Evolutionary conservation across 2,888 invertebrate genomes (phyloP), one percentile per base, ranked within the genome.

Genomic region (Drosophila emarginata): DNA sequence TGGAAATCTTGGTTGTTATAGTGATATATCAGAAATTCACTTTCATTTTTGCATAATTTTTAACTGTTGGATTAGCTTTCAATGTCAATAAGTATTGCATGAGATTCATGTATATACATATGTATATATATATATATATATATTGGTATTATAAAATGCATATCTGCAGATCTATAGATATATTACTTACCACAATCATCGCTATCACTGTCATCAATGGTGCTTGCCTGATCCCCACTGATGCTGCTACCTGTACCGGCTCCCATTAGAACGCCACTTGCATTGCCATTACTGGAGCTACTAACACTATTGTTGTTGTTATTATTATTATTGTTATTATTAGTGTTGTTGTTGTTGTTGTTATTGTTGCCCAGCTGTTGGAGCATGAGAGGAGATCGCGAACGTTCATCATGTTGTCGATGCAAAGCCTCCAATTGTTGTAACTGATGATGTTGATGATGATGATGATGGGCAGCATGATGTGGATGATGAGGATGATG

Each of bases 191-290:
- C 92, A 74, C 91, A 91, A 61, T 91, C 91, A 67, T 92, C 92
- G 78, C 92, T 92, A 77, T 92, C 92, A 80, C 92, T 92, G 67
- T 92, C 92, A 66, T 91, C 92, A 69, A 91, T 89, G 40, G 90
- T 90, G 77, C 90, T 89, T 54, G 91, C 90, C 71, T 90, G 90
- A 70, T 91, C 91, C 23, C 91, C 91, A 66, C 91, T 91, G 69
- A 91, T 84, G 77, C 91, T 89, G 80, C 89, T 80, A 62, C 90
- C 87, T 58, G 88, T 77, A 64, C 89, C 84, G 14, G 88, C 80
- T n/a, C 77, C 72, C 61, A 87, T 53, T 78, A 85, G 52, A 39
- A 81, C 70, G 14, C 71, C 57, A 14, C 69, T 78, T 12, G 69
- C 81, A 56, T 74, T 83, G 65, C 59, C 69, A 57, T 68, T 86